Conservation (phyloP, 2,888 invertebrate species). For the Phyllotreta cruciferae region DNA sequence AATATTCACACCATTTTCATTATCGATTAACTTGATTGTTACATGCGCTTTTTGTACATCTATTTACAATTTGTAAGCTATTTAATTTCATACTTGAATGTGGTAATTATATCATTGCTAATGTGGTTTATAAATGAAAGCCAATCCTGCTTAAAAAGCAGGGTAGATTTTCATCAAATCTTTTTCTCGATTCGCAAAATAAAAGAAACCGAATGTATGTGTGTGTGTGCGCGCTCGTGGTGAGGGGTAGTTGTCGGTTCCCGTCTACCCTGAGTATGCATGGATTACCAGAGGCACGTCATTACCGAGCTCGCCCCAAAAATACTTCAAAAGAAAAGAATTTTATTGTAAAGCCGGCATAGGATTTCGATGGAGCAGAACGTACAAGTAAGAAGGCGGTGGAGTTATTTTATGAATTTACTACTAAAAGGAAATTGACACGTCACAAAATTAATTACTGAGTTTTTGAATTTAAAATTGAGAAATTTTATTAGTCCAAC, state of each 20-base stretch:
- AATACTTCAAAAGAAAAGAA: slow-evolving; percentile 57
- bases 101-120: too few species aligned
- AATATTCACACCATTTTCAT: neutral
- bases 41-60: too few species aligned
- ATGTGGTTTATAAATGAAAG: neutral
- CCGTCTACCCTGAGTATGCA: slow-evolving; percentile 54
- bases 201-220: slow-evolving; percentile 45
- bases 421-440: too few species aligned
- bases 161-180: slow-evolving; percentile 47
- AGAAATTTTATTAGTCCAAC: too few species aligned
- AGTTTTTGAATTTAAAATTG: neutral
- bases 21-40: neutral
- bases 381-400: slow-evolving; percentile 20
- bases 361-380: slow-evolving; percentile 40
- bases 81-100: too few species aligned
- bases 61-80: too few species aligned
- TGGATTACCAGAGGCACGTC: slow-evolving; percentile 58
- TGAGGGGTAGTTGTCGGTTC: slow-evolving; percentile 46
- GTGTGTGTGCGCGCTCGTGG: slow-evolving; percentile 38
- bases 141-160: slow-evolving; percentile 21
- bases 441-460: too few species aligned
- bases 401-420: slow-evolving; percentile 23
- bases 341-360: slow-evolving; percentile 38
- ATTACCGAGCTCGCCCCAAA: slow-evolving; percentile 55
- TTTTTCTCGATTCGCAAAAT: slow-evolving; percentile 48